Evolutionary conservation across 2,888 invertebrate genomes (phyloP), one percentile per base, ranked within the genome.

Genomic region (Yponomeuta cagnagella): DNA sequence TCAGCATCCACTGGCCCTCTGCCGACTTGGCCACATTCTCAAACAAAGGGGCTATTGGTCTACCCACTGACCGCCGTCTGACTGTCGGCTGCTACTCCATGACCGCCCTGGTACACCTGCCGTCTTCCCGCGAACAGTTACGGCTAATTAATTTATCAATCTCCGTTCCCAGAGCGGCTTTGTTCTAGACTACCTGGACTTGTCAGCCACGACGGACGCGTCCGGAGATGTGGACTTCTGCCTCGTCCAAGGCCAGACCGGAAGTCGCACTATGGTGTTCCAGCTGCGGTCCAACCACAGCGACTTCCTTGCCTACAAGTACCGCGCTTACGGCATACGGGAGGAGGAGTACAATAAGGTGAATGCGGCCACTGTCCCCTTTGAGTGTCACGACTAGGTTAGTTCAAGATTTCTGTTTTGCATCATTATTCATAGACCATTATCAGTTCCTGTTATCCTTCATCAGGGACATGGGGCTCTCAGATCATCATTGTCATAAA

Each of bases 311-410:
- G 75, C 83, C 0, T 92, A 84, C 81, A 81, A 81, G 63, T 92
- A 89, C 77, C 72, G 87, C 70, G 81, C 86, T 0, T 90, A 89
- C 72, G 91, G 91, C 10, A 88, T 92, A 69, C 77, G 78, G 70
- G 91, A 89, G 63, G 86, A 86, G 30, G 84, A 90, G 69, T 92
- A 89, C 74, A 83, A 83, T 84, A 91, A 92, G 90, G 91, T 91
- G 84, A 88, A 77, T 37, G 75, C 66, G 2, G 71, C 63, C 79
- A 71, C 79, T 79, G 69, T 80, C 83, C 74, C 15, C n/a, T 75
- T 75, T 75, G 74, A 74, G 10, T 72, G 71, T 73, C 69, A 69
- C 69, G 33, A 70, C 73, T 86, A 84, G 85, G 85, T 86, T 79
- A 80, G 81, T 83, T 75, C 30, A 73, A 73, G 74, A 71, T 10